Evolutionary conservation across 2,113 vertebrate genomes (phyloP).

Genomic region (Bos javanicus): DNA sequence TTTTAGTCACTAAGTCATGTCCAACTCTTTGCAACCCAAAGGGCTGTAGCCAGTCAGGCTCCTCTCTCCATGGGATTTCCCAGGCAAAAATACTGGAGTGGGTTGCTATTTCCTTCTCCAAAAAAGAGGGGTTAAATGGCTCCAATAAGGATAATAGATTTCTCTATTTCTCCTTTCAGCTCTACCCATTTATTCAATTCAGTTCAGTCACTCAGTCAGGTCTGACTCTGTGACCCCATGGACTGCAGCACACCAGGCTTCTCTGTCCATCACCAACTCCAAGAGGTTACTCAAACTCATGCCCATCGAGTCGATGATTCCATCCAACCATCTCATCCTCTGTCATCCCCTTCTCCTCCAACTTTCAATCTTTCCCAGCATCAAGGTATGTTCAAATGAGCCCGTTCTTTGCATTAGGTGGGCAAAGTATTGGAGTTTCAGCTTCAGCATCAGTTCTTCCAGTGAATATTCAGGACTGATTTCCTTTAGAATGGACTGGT

Average conservation of each 20-base stretch:
- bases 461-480: background rate
- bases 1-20: background rate
- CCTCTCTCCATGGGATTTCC: background rate
- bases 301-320: rapidly evolving
- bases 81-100: background rate
- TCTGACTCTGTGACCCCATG: background rate
- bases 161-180: background rate
- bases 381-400: background rate
- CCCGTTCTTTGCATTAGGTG: background rate
- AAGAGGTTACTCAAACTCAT: background rate
- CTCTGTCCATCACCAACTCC: background rate
- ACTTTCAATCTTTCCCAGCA: background rate
- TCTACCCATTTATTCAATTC: background rate
- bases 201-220: background rate
- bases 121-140: background rate
- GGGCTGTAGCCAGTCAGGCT: background rate
- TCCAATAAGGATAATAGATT: background rate
- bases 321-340: background rate
- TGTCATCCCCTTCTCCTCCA: background rate
- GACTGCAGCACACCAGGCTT: background rate
- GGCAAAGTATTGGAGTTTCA: background rate
- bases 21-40: background rate
- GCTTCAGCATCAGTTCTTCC: background rate
- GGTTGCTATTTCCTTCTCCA: background rate
- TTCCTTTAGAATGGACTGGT: background rate